Conservation (phyloP, 2,888 invertebrate species). For the Dolomedes plantarius region DNA sequence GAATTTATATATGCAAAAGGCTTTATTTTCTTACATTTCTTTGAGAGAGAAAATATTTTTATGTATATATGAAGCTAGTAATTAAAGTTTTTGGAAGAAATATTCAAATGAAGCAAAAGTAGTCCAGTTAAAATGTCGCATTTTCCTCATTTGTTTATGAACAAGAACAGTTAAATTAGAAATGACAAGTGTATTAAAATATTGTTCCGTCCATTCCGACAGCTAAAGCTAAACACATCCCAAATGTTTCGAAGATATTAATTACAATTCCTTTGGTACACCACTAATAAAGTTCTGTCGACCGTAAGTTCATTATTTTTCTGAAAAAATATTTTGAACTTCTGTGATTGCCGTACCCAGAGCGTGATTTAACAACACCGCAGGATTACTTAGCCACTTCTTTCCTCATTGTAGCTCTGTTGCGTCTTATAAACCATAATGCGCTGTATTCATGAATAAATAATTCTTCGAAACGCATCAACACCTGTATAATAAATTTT, state of each 20-base stretch:
- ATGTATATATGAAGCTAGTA: too few relatives aligned
- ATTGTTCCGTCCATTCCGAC: neutral
- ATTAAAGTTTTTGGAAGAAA: too few relatives aligned
- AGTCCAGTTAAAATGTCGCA: neutral
- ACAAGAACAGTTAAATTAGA: neutral
- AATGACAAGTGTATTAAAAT: neutral
- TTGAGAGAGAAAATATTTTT: too few relatives aligned
- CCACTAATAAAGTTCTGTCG: neutral
- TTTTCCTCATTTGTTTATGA: neutral
- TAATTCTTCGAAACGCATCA: slow-evolving; percentile 26
- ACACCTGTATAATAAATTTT: slow-evolving; percentile 59
- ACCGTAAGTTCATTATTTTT: neutral
- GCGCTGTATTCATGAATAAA: slow-evolving; percentile 24
- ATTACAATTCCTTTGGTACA: neutral
- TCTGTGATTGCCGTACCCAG: neutral
- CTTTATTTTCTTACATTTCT: too few relatives aligned
- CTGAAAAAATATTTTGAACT: neutral
- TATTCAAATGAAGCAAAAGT: too few relatives aligned
- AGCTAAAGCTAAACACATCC: neutral
- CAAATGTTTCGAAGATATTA: neutral
- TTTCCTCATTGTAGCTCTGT: neutral
- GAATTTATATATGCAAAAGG: too few relatives aligned
- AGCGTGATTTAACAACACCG: neutral
- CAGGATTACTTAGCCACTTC: neutral
- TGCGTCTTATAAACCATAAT: neutral